phyloP scores from a whole-genome alignment of 2,888 invertebrate species.

The Sericinus montela region DNA sequence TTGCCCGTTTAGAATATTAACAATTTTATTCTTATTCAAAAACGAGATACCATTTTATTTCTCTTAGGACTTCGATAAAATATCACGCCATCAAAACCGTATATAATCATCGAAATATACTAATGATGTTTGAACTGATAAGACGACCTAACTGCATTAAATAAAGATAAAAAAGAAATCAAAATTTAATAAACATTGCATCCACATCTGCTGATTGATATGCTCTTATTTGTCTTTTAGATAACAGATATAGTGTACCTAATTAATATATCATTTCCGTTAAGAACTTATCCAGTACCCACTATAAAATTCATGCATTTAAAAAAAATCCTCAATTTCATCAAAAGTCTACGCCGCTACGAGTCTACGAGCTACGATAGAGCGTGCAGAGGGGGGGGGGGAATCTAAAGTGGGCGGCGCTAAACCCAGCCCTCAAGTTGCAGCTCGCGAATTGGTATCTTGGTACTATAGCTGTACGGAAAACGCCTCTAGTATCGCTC shows the following conservation, averaged over 20 bases:
- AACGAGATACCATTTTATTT: no score
- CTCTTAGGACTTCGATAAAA: no score
- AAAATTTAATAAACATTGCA: conserved; percentile 3
- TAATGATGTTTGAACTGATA: not conserved
- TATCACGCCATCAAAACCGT: no score
- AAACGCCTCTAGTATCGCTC: conserved; percentile 47
- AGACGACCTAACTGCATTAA: not conserved
- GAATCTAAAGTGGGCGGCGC: conserved; percentile 42
- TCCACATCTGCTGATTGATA: not conserved
- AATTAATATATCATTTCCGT: not conserved
- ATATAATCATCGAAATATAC: not conserved
- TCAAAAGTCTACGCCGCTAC: conserved; percentile 29
- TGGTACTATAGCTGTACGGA: conserved; percentile 28
- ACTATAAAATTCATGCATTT: no score
- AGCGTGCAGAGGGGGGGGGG: conserved; percentile 26
- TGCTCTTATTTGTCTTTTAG: not conserved
- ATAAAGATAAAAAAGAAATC: conserved; percentile 10
- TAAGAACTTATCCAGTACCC: not conserved
- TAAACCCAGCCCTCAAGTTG: conserved; percentile 29
- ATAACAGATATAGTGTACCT: not conserved
- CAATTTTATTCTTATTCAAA: no score
- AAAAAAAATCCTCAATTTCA: not conserved
- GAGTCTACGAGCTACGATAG: conserved; percentile 32
- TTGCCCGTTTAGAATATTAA: no score
- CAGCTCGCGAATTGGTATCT: conserved; percentile 43